Evolutionary conservation across 2,888 invertebrate species (phyloP).

Genomic region (Coenonympha glycerion): DNA sequence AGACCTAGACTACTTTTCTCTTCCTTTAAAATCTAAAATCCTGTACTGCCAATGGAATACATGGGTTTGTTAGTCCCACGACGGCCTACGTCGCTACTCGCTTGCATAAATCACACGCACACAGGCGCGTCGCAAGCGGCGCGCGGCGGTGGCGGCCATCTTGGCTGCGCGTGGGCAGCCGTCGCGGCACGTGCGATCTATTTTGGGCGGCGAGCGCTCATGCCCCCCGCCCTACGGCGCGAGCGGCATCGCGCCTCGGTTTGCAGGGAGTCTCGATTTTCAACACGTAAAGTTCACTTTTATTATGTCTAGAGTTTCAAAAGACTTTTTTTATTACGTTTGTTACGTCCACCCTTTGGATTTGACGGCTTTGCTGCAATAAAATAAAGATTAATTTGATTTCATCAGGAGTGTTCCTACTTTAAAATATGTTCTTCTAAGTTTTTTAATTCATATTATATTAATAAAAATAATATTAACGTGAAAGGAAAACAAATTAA

Average conservation of each 20-base stretch:
- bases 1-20: too few relatives aligned
- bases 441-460: too few relatives aligned
- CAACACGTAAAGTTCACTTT: slow-evolving; percentile 7
- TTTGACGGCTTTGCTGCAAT: background rate
- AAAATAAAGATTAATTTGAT: background rate
- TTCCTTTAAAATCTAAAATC: too few relatives aligned
- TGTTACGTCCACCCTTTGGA: background rate
- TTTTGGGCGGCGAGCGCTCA: slow-evolving; percentile 67
- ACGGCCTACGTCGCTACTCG: slow-evolving; percentile 25
- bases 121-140: slow-evolving; percentile 36
- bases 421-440: too few relatives aligned
- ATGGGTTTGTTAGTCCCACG: background rate
- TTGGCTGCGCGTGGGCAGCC: slow-evolving; percentile 72
- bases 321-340: background rate
- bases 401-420: background rate
- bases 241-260: slow-evolving; percentile 18
- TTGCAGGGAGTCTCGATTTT: slow-evolving; percentile 20
- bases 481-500: too few relatives aligned
- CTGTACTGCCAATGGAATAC: background rate
- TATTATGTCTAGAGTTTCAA: slow-evolving; percentile 5
- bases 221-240: slow-evolving; percentile 38
- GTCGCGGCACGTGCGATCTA: slow-evolving; percentile 73
- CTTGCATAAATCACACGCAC: slow-evolving; percentile 52
- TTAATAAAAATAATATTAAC: too few relatives aligned
- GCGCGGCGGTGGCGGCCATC: slow-evolving; percentile 58